Base-by-base conservation (phyloP, 1,140 invertebrate species). In the Brachionus plicatilis region DNA sequence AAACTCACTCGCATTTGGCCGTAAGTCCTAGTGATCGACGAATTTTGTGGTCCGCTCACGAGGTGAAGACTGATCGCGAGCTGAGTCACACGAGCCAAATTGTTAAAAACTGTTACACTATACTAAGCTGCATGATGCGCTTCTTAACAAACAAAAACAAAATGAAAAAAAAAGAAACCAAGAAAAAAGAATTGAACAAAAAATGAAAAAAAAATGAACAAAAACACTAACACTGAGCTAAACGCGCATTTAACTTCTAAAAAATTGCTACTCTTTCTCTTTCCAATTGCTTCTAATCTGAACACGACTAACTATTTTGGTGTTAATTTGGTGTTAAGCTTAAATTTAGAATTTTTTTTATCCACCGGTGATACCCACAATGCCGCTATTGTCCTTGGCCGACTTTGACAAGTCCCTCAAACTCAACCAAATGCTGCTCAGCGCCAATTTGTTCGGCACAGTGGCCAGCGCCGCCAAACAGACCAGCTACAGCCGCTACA, bases 401-500 rank as follows among this genome's bases (percentile, higher is more conserved):
- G 66, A 70, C 9, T 33, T 70, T 70, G 66, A 70, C 37, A 70
- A 70, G 27, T n/a, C 66, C 33, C 66, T 70, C 5, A 70, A 70
- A 70, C 27, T 70, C 12, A 70, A 70, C 24, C 66, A 70, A 70
- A 37, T 70, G 66, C 37, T 70, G 66, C 12, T 70, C 33, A 33
- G 27, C 37, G 14, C 12, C 27, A 76, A 27, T 33, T n/a, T 76
- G 24, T 27, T 47, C 12, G 33, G 24, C 41, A 12, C 47, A 2
- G 24, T 53, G 11, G 11, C 9, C 7, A 47, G 43, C 45, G 72
- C 20, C 4, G 43, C 50, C 7, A 68, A 72, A 14, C 82, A 70
- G 17, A 70, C 68, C 8, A 84, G 47, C 17, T 84, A 84, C 24
- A 70, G 37, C 20, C 78, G 78, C 6, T 87, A 87, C 84, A 87